A percentile compares a stretch with the other conserved stretches of the same genome.
phyloP scores from a whole-genome alignment of 2,888 invertebrate species.

The Hirtodrosophila duncani region DNA sequence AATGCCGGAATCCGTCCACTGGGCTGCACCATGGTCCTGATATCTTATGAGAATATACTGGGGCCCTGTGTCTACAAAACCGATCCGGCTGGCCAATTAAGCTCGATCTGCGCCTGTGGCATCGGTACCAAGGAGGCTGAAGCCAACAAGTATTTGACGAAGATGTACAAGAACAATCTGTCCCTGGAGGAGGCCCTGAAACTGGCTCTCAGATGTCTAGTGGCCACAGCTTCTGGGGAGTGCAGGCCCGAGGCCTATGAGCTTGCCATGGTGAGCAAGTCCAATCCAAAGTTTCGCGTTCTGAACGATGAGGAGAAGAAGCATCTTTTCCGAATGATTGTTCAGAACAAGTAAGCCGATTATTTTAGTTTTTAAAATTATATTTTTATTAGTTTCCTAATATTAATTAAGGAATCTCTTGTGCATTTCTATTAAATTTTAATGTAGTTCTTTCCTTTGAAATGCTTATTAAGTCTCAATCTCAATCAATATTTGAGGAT shows the following conservation, averaged over 20 bases:
- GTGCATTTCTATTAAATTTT: too few relatives aligned
- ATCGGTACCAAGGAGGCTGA: slow-evolving; percentile 98
- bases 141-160: slow-evolving; percentile 97
- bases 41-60: slow-evolving; percentile 91
- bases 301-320: slow-evolving; percentile 92
- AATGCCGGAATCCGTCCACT: slow-evolving; percentile 99
- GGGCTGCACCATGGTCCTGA: slow-evolving; percentile 95
- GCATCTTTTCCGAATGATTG: slow-evolving; percentile 92
- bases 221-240: slow-evolving; percentile 95
- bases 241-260: slow-evolving; percentile 98
- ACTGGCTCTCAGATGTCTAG: slow-evolving; percentile 94
- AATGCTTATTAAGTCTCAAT: too few relatives aligned
- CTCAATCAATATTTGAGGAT: too few relatives aligned
- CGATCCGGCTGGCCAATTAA: slow-evolving; percentile 99
- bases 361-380: too few relatives aligned
- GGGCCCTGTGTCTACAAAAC: slow-evolving; percentile 97
- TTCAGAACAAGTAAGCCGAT: slow-evolving; percentile 94
- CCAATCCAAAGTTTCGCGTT: slow-evolving; percentile 84
- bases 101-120: slow-evolving; percentile 95
- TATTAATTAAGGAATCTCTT: too few relatives aligned
- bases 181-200: slow-evolving; percentile 92
- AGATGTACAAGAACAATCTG: slow-evolving; percentile 96
- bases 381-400: too few relatives aligned
- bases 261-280: slow-evolving; percentile 93
- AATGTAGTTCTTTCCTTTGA: too few relatives aligned